phyloP scores from a whole-genome alignment of 2,888 invertebrate genomes.

The Gari tellinella region DNA sequence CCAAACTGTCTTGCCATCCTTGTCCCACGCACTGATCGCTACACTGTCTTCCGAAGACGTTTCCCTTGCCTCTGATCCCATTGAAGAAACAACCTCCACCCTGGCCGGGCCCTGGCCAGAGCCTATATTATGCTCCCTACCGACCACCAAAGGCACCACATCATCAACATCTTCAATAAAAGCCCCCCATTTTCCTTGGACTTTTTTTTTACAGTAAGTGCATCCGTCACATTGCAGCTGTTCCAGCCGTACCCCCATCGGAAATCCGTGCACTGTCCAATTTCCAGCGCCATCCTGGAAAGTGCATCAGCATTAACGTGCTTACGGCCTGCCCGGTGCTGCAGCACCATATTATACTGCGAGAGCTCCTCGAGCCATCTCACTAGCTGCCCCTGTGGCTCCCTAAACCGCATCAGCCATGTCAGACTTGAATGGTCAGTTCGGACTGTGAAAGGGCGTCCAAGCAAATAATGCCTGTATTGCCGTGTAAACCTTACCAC shows the following conservation, averaged over 20 bases:
- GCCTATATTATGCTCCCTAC: not conserved
- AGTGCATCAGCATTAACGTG: slow-evolving; percentile 26
- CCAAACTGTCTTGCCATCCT: no score
- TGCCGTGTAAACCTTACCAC: slow-evolving; percentile 51
- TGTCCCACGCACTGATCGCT: no score
- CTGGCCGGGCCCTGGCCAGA: not conserved
- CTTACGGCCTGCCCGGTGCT: slow-evolving; percentile 31
- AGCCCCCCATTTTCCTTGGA: slow-evolving; percentile 16
- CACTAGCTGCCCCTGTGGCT: slow-evolving; percentile 52
- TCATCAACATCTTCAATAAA: slow-evolving; percentile 22
- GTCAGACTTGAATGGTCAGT: slow-evolving; percentile 56
- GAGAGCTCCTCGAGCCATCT: slow-evolving; percentile 58
- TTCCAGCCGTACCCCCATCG: not conserved
- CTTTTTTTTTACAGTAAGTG: slow-evolving; percentile 24
- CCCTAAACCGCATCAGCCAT: slow-evolving; percentile 50
- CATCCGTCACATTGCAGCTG: slow-evolving; percentile 29
- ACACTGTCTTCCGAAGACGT: no score
- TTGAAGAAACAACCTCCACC: not conserved
- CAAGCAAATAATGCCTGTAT: slow-evolving; percentile 51
- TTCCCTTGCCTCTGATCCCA: not conserved
- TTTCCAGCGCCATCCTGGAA: not conserved
- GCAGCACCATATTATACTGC: slow-evolving; percentile 50
- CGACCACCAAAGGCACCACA: not conserved
- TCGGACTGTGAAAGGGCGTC: slow-evolving; percentile 34
- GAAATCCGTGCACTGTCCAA: not conserved